Evolutionary conservation across 2,797 vertebrate genomes (phyloP).

Genomic region (Potorous gilbertii): DNA sequence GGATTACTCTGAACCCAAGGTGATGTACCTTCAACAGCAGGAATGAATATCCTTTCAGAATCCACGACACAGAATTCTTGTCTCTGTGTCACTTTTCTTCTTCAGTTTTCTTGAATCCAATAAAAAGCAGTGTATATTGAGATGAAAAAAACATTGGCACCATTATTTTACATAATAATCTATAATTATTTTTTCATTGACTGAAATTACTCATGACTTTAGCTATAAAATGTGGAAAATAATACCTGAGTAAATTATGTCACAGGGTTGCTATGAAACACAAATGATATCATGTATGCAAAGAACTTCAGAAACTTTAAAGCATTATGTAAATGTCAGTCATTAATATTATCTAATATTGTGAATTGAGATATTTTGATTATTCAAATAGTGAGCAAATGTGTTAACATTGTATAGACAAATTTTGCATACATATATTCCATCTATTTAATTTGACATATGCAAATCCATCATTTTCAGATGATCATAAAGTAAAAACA

Average conservation of each 20-base stretch:
- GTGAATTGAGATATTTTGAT: not conserved
- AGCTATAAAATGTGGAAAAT: too few species aligned
- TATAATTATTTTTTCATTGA: not conserved
- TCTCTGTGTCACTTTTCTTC: not conserved
- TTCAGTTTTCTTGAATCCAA: not conserved
- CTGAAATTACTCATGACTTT: too few species aligned
- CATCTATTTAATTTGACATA: slow-evolving; percentile 38
- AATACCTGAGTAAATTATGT: too few species aligned
- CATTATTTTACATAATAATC: slow-evolving; percentile 11
- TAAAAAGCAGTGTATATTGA: not conserved
- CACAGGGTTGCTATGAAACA: too few species aligned
- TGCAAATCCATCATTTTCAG: slow-evolving; percentile 38
- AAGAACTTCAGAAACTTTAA: not conserved
- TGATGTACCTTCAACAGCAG: too few species aligned
- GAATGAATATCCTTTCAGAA: too few species aligned
- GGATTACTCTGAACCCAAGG: too few species aligned
- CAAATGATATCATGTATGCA: not conserved
- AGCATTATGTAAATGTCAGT: not conserved
- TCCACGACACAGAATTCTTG: too few species aligned
- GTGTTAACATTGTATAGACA: not conserved
- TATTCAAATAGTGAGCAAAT: slow-evolving; percentile 10
- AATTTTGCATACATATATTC: not conserved
- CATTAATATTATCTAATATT: not conserved
- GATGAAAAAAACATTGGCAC: not conserved
- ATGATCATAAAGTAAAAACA: slow-evolving; percentile 42